Percentiles rank a stretch among this genome's conserved stretches.
Evolutionary conservation across 2,888 invertebrate genomes (phyloP).

Genomic region (Cataglyphis rosenhaueri): DNA sequence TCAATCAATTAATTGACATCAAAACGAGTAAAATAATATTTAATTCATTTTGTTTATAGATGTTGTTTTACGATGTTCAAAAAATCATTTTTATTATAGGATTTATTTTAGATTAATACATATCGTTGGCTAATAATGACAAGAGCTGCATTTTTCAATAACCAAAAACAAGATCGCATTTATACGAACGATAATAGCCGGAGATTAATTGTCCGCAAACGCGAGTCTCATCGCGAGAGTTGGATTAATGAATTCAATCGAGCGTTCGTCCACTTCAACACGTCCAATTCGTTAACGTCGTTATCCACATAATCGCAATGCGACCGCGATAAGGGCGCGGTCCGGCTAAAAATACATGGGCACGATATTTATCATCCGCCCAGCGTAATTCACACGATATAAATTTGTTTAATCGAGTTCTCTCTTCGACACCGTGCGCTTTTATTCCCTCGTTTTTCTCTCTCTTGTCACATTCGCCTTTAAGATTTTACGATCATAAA

Average conservation of each 20-base stretch:
- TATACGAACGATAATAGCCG: not conserved
- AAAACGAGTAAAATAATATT: not conserved
- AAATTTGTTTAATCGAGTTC: slow-evolving; percentile 69
- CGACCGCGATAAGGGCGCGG: slow-evolving; percentile 46
- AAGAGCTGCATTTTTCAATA: not conserved
- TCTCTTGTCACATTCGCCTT: slow-evolving; percentile 35
- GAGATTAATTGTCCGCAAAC: slow-evolving; percentile 32
- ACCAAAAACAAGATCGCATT: slow-evolving; percentile 1
- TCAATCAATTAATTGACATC: not conserved
- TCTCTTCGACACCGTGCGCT: slow-evolving; percentile 9
- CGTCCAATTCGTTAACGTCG: slow-evolving; percentile 38
- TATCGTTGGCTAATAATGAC: not conserved
- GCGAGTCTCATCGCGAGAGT: not conserved
- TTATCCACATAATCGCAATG: slow-evolving; percentile 48
- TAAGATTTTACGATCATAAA: slow-evolving; percentile 71
- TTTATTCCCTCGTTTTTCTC: slow-evolving; percentile 42
- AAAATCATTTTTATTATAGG: not conserved
- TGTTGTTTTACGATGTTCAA: not conserved
- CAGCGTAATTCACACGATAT: slow-evolving; percentile 64
- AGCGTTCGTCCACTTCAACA: slow-evolving; percentile 1
- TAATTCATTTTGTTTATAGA: not conserved
- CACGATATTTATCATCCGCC: slow-evolving; percentile 70
- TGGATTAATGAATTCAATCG: slow-evolving; percentile 47
- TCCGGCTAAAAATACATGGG: slow-evolving; percentile 36
- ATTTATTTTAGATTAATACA: not conserved